Conservation (phyloP, 2,888 invertebrate species). For the Dinocampus coccinellae region DNA sequence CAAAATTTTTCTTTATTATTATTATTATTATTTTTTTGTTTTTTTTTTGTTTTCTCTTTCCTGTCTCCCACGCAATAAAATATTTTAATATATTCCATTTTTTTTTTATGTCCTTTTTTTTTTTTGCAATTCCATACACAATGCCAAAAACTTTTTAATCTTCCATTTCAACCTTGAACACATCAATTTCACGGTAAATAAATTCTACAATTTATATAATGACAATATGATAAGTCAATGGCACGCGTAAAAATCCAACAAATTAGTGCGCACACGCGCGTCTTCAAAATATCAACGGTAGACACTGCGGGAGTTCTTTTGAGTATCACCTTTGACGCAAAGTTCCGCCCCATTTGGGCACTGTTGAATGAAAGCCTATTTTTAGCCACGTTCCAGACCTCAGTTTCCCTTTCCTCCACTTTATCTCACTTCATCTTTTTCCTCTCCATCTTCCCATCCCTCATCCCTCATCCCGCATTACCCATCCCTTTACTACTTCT, state of each 20-base stretch:
- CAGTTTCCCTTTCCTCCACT: neutral
- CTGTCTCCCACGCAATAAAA: too few relatives aligned
- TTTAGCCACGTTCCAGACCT: conserved; percentile 28
- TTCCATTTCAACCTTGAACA: conserved; percentile 32
- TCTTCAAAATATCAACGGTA: conserved; percentile 33
- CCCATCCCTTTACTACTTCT: too few relatives aligned
- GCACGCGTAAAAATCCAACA: conserved; percentile 22
- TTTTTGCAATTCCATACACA: neutral
- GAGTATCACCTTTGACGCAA: conserved; percentile 33
- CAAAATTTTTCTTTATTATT: too few relatives aligned
- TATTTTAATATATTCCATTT: too few relatives aligned
- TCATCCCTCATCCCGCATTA: too few relatives aligned
- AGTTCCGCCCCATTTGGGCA: conserved; percentile 28
- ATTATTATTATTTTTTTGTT: too few relatives aligned
- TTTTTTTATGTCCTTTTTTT: too few relatives aligned
- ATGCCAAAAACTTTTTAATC: neutral
- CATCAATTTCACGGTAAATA: conserved; percentile 44
- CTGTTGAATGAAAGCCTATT: conserved; percentile 36
- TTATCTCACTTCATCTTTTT: neutral
- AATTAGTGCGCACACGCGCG: conserved; percentile 26
- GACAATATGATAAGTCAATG: conserved; percentile 11
- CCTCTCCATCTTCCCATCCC: conserved; percentile 32
- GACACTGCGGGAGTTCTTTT: conserved; percentile 40
- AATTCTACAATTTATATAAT: conserved; percentile 36
- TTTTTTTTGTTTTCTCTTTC: too few relatives aligned